These are phyloP conservation scores for Drosophila simulans DNA, from an alignment of 1,140 invertebrate genomes.

Conservation along the genomic window DNA sequence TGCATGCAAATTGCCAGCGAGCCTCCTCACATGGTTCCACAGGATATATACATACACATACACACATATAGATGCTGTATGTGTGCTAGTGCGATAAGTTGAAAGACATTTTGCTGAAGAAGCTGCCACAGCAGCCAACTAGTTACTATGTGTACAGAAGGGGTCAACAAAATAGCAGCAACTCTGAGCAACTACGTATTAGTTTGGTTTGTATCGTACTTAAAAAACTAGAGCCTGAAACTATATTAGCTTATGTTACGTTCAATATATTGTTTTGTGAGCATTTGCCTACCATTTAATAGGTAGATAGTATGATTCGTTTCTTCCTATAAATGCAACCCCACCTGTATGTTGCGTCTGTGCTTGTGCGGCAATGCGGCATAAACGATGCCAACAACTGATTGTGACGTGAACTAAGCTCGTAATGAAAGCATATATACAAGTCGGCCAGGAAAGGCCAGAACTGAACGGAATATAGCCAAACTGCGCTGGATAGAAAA, in stretches of 20 bases:
- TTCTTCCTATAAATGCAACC: neutral
- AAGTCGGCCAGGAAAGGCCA: constrained; percentile 38
- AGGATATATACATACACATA: constrained; percentile 11
- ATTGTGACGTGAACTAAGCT: constrained; percentile 83
- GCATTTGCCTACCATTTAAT: no score
- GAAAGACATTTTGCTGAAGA: constrained; percentile 79
- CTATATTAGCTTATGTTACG: no score
- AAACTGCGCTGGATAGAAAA: constrained; percentile 8
- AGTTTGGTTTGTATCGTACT: neutral
- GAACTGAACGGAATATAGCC: constrained; percentile 25
- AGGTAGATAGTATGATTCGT: no score
- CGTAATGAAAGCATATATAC: constrained; percentile 81
- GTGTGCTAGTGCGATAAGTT: constrained; percentile 66
- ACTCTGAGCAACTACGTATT: no score
- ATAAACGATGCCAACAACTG: constrained; percentile 84
- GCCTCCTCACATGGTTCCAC: constrained; percentile 31
- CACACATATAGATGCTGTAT: constrained; percentile 1
- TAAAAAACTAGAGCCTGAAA: neutral
- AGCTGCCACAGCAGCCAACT: constrained; percentile 76
- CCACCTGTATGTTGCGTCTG: constrained; percentile 13
- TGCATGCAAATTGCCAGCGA: constrained; percentile 73
- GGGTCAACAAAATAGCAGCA: neutral
- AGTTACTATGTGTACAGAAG: constrained; percentile 31
- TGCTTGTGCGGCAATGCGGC: constrained; percentile 69
- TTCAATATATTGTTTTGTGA: no score